Evolutionary conservation across 2,797 vertebrate species (phyloP), one percentile per base, ranked within the genome.

Genomic region (Corythornis leucogaster): DNA sequence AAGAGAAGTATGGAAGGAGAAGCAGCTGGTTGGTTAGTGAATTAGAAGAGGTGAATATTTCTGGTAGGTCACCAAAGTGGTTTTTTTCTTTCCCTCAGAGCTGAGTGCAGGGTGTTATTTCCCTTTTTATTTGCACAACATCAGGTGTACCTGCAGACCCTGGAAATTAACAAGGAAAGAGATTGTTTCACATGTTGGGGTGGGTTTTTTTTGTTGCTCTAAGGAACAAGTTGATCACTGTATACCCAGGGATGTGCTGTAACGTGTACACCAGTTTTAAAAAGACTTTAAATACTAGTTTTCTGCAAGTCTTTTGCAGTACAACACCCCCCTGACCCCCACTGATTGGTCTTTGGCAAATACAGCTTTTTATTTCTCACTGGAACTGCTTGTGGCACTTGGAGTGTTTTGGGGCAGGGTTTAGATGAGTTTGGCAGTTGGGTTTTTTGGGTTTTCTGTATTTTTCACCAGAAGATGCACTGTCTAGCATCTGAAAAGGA

Each of bases 191-290:
- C 25, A 2, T 2, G 0, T 54, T 25, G 38, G 38, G 38, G 13
- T 38, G 38, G 38, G 38, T 12, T 26, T 2, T 8, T 66, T 76
- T n/a, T 70, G 7, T 74, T 38, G 40, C 3, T 58, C n/a, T 45
- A 0, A 3, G 30, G 25, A 19, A 20, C n/a, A n/a, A 24, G 11
- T 20, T 28, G 15, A 22, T 38, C 12, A 14, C 14, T 6, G 5
- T 35, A 19, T 10, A 50, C 20, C 21, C 8, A 3, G 40, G 55
- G 78, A 22, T 11, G 31, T 64, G 16, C 40, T 3, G 0, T 17
- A n/a, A 48, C 8, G 31, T 54, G n/a, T 18, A 58, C 40, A 10
- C 25, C 11, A 9, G 9, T 31, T 59, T 51, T 51, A 31, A 31
- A 71, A 53, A 7, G 25, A 35, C 7, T 40, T 55, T 46, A 15